Evolutionary conservation across 2,113 vertebrate species (phyloP).

Genomic region (Prinia subflava): DNA sequence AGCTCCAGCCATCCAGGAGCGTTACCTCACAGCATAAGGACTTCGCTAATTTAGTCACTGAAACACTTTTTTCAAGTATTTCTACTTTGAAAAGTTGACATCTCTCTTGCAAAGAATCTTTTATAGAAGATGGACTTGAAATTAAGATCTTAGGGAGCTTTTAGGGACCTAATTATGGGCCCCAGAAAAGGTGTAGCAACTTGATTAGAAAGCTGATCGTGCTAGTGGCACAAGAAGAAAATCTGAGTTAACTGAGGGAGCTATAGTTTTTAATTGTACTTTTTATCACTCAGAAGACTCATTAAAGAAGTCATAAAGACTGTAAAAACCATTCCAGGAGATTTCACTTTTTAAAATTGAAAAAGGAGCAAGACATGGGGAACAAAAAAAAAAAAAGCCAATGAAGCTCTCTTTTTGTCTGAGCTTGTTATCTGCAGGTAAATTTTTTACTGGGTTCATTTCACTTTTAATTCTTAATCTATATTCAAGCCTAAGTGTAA

Average conservation of each 20-base stretch:
- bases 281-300: conserved; percentile 11
- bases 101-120: neutral
- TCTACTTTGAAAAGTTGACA: neutral
- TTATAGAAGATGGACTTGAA: neutral
- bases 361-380: neutral
- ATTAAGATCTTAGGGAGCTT: neutral
- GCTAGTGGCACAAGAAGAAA: neutral
- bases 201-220: neutral
- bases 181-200: neutral
- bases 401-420: neutral
- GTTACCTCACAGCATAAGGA: neutral
- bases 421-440: neutral
- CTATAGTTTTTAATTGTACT: conserved; percentile 16
- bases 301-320: conserved; percentile 30
- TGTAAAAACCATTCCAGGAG: conserved; percentile 7
- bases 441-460: conserved; percentile 18
- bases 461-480: conserved; percentile 44
- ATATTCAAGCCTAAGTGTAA: conserved; percentile 1
- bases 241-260: conserved; percentile 15
- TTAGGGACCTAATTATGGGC: neutral
- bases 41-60: neutral
- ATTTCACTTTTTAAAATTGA: conserved; percentile 4
- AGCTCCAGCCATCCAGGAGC: neutral
- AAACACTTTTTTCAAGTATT: neutral
- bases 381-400: neutral